These are phyloP conservation scores for Apodemus speciosus DNA, from an alignment of 2,113 vertebrate species.

Conservation along the genomic window DNA sequence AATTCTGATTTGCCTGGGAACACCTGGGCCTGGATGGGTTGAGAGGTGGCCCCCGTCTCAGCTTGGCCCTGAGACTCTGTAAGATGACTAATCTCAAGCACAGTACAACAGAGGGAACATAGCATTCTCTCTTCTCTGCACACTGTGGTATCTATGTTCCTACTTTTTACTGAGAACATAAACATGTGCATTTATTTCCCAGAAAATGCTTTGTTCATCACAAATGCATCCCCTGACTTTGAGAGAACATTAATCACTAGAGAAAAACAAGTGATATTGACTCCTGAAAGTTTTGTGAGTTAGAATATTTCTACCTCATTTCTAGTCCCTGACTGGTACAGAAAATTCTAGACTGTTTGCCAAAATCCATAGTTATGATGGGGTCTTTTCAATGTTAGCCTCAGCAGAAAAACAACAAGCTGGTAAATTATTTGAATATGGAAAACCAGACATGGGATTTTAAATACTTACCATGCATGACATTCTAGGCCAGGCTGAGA, in stretches of 20 bases:
- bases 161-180: background rate
- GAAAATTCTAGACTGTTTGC: background rate
- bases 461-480: background rate
- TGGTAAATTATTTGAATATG: background rate
- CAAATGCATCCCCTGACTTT: background rate
- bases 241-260: background rate
- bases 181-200: background rate
- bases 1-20: too few relatives aligned
- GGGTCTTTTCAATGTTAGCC: background rate
- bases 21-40: too few relatives aligned
- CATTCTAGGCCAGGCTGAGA: background rate
- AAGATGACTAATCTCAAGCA: too few relatives aligned
- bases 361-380: background rate
- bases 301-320: background rate
- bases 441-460: background rate
- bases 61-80: background rate
- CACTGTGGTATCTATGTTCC: background rate
- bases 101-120: background rate
- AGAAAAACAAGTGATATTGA: background rate
- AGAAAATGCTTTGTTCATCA: background rate
- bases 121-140: background rate
- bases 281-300: background rate
- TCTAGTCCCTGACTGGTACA: background rate
- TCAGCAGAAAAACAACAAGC: background rate
- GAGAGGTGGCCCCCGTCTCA: rapidly evolving